Conservation (phyloP, 2,888 invertebrate species). For the Eugnorisma glareosa region DNA sequence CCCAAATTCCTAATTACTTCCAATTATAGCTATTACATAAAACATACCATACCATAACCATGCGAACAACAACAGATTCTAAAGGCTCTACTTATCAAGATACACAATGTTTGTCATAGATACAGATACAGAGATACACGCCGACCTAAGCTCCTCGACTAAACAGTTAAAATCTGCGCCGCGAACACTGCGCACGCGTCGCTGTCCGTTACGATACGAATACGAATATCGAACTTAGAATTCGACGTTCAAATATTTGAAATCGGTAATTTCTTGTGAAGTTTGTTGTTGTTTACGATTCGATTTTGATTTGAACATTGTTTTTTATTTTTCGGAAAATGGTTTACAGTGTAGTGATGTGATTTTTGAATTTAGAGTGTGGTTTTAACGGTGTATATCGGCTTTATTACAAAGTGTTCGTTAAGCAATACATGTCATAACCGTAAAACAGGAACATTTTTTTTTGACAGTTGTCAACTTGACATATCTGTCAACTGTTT, state of each 20-base stretch:
- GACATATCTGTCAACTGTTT: conserved; percentile 62
- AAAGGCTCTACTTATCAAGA: conserved; percentile 66
- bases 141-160: conserved; percentile 67
- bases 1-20: background rate
- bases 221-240: conserved; percentile 70
- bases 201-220: conserved; percentile 63
- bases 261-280: conserved; percentile 43
- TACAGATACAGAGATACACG: conserved; percentile 69
- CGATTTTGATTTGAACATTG: conserved; percentile 9
- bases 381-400: conserved; percentile 65
- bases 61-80: conserved; percentile 39
- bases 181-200: conserved; percentile 88
- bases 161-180: conserved; percentile 87
- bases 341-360: conserved; percentile 59
- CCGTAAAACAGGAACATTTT: conserved; percentile 43
- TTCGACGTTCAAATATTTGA: conserved; percentile 61
- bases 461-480: conserved; percentile 61
- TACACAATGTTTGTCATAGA: conserved; percentile 70
- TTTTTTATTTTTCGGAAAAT: conserved; percentile 4
- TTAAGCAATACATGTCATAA: conserved; percentile 39
- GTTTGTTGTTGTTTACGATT: conserved; percentile 39
- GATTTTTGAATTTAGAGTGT: conserved; percentile 40
- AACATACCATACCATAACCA: conserved; percentile 2
- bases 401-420: conserved; percentile 40
- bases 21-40: conserved; percentile 41